Conservation (phyloP, 1,140 invertebrate genomes). For the Aporrectodea caliginosa region DNA sequence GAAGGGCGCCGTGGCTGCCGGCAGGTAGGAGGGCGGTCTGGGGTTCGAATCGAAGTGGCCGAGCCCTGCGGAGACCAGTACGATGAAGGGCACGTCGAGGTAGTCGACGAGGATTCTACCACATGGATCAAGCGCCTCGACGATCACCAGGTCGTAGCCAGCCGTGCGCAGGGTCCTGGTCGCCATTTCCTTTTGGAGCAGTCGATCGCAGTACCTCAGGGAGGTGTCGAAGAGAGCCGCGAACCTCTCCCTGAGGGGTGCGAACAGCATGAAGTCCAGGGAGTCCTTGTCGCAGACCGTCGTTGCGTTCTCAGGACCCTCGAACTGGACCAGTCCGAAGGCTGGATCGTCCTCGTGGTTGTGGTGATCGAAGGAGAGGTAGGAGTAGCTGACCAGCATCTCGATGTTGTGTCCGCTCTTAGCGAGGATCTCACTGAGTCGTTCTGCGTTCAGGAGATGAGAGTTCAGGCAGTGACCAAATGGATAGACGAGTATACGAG, state of each 20-base stretch:
- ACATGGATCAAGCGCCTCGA: slow-evolving; percentile 24
- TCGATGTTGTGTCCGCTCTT: not conserved
- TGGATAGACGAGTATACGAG: slow-evolving; percentile 21
- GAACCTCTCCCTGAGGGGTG: not conserved
- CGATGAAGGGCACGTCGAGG: slow-evolving; percentile 25
- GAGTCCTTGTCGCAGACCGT: slow-evolving; percentile 13
- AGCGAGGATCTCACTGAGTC: not conserved
- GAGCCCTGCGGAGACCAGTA: slow-evolving; percentile 17
- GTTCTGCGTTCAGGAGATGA: slow-evolving; percentile 22
- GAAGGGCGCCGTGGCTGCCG: slow-evolving; percentile 9
- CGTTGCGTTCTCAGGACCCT: slow-evolving; percentile 1
- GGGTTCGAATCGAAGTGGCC: slow-evolving; percentile 6
- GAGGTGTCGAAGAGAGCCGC: slow-evolving; percentile 19
- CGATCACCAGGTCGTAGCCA: slow-evolving; percentile 18
- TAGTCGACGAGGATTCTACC: slow-evolving; percentile 20
- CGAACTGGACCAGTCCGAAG: not conserved
- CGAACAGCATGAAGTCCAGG: slow-evolving; percentile 10
- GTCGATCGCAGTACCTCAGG: slow-evolving; percentile 9
- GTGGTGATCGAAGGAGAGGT: not conserved
- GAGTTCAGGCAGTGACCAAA: slow-evolving; percentile 27
- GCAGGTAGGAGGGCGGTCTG: slow-evolving; percentile 20
- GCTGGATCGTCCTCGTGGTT: not conserved
- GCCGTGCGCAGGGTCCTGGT: not conserved
- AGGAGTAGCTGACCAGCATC: not conserved
- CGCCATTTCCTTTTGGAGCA: not conserved